Percentiles rank a stretch among this genome's conserved stretches.
Conservation (phyloP, 2,797 vertebrate species). For the Cetoscarus ocellatus region DNA sequence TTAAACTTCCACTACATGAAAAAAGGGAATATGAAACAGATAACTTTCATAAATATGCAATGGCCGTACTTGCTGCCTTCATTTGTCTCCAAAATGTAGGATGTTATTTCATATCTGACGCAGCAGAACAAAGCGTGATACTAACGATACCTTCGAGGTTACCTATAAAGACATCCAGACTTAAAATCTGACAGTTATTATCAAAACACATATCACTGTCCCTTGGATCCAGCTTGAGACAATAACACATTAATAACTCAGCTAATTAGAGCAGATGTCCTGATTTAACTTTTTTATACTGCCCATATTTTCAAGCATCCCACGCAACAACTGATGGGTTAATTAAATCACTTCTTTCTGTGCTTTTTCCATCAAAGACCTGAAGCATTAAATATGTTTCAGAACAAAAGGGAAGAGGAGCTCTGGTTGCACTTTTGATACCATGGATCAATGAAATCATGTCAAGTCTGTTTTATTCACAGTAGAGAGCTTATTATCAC, state of each 20-base stretch:
- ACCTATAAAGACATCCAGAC: neutral
- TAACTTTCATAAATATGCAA: slow-evolving; percentile 75
- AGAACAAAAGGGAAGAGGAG: neutral
- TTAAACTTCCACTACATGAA: slow-evolving; percentile 71
- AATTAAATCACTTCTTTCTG: slow-evolving; percentile 33
- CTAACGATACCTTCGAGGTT: slow-evolving; percentile 24
- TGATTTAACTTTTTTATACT: slow-evolving; percentile 49
- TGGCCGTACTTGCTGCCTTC: slow-evolving; percentile 26
- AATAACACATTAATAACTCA: slow-evolving; percentile 47
- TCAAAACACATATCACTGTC: neutral
- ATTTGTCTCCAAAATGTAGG: slow-evolving; percentile 45
- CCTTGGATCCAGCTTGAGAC: neutral
- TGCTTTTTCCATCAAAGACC: slow-evolving; percentile 27
- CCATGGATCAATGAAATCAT: neutral
- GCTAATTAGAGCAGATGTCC: slow-evolving; percentile 54
- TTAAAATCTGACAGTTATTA: slow-evolving; percentile 4
- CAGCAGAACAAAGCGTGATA: slow-evolving; percentile 22
- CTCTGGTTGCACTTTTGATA: neutral
- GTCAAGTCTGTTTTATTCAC: neutral
- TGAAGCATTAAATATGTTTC: slow-evolving; percentile 1
- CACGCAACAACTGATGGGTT: slow-evolving; percentile 28
- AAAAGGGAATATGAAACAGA: slow-evolving; percentile 74
- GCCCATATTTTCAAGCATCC: slow-evolving; percentile 39
- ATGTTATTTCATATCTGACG: slow-evolving; percentile 47
- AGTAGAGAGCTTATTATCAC: neutral